Percentiles rank a stretch among this genome's conserved stretches.
phyloP scores from a whole-genome alignment of 2,888 invertebrate genomes.

The Pachymerium ferrugineum region DNA sequence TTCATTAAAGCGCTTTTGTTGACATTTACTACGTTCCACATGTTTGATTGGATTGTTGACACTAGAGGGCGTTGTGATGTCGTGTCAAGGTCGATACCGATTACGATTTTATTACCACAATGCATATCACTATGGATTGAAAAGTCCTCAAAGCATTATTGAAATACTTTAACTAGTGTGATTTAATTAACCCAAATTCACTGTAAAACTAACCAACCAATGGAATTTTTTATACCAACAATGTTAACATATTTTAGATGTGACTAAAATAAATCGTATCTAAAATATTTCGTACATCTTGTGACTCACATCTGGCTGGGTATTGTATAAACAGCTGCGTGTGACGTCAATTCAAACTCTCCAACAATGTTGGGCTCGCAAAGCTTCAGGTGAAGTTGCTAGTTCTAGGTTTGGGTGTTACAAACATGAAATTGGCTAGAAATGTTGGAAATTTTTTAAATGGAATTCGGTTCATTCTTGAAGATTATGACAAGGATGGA shows the following conservation, averaged over 20 bases:
- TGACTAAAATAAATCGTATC: not conserved
- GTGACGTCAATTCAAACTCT: constrained; percentile 3
- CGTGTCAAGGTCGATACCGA: not conserved
- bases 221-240: no score
- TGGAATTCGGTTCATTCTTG: constrained; percentile 5
- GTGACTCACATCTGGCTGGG: not conserved
- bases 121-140: not conserved
- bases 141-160: not conserved
- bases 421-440: not conserved
- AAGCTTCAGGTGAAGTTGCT: not conserved
- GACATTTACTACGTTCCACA: not conserved
- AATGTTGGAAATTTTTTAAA: constrained; percentile 2
- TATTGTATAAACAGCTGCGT: constrained; percentile 16
- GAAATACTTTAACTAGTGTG: not conserved
- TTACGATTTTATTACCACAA: not conserved
- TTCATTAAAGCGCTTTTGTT: not conserved
- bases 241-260: no score
- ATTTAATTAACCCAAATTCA: no score
- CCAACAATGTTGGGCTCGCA: not conserved
- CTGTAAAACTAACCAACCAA: no score
- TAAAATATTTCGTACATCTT: not conserved
- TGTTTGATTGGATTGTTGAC: constrained; percentile 10
- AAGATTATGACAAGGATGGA: no score
- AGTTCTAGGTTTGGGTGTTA: not conserved
- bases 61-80: not conserved